A percentile compares a stretch with the other conserved stretches of the same genome.
Conservation (phyloP, 1,140 invertebrate genomes). For the Metaphire vulgaris region DNA sequence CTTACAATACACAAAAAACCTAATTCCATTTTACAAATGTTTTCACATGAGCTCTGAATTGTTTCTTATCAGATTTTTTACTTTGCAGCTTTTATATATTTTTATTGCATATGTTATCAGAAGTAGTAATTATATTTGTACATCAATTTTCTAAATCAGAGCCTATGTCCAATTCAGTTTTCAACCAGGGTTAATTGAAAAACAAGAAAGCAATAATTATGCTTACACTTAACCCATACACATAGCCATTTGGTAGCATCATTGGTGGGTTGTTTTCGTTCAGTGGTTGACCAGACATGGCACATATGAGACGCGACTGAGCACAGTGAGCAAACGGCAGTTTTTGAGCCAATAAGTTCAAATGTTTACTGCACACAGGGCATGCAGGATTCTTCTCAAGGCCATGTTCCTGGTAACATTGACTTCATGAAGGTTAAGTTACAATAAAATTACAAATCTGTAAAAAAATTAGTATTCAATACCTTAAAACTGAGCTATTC, state of each 20-base stretch:
- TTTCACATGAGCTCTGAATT: neutral
- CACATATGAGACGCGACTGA: slow-evolving; percentile 82
- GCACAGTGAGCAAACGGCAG: slow-evolving; percentile 93
- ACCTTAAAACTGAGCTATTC: too few relatives aligned
- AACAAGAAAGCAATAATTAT: too few relatives aligned
- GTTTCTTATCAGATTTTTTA: neutral
- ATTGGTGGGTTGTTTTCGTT: slow-evolving; percentile 97
- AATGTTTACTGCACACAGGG: slow-evolving; percentile 81
- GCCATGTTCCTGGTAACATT: neutral
- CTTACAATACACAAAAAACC: neutral
- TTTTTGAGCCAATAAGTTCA: slow-evolving; percentile 75
- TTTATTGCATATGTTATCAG: slow-evolving; percentile 9
- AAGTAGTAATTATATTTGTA: neutral
- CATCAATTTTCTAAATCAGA: too few relatives aligned
- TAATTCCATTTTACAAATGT: neutral
- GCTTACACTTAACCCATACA: slow-evolving; percentile 87
- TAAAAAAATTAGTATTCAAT: too few relatives aligned
- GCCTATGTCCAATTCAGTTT: too few relatives aligned
- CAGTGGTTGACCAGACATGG: slow-evolving; percentile 80
- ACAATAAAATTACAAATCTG: too few relatives aligned
- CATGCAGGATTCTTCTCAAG: slow-evolving; percentile 58
- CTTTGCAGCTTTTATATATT: neutral
- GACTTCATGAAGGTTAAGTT: too few relatives aligned
- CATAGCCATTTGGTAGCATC: slow-evolving; percentile 95
- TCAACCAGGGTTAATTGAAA: too few relatives aligned